A percentile compares a stretch with the other conserved stretches of the same genome.
Conservation (phyloP, 1,140 invertebrate species). For the Calosoma granatense region DNA sequence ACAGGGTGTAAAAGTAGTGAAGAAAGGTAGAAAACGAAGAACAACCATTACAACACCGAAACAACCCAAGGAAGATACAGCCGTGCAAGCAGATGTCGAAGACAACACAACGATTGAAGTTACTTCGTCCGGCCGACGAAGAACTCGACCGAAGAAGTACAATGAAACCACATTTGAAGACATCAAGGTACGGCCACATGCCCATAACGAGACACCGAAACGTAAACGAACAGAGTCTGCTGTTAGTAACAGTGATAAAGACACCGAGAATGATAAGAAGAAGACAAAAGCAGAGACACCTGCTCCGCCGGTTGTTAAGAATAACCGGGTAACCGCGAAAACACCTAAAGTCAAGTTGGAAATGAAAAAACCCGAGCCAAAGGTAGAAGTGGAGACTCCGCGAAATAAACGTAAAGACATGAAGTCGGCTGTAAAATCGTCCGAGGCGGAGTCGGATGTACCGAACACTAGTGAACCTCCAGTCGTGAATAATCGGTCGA, state of each 20-base stretch:
- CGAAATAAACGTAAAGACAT: constrained; percentile 1
- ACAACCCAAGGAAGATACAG: constrained; percentile 24
- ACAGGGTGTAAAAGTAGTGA: constrained; percentile 29
- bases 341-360: constrained; percentile 16
- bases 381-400: background rate
- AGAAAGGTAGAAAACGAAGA: constrained; percentile 29
- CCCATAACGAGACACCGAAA: constrained; percentile 20
- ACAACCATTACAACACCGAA: constrained; percentile 21
- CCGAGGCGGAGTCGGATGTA: constrained; percentile 1
- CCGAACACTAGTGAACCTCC: constrained; percentile 14
- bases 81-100: constrained; percentile 20
- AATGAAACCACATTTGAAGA: constrained; percentile 43
- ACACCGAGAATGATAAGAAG: constrained; percentile 21
- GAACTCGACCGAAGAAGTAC: constrained; percentile 47
- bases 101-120: constrained; percentile 34
- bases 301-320: background rate
- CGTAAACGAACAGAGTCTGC: constrained; percentile 24
- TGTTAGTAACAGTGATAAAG: constrained; percentile 13
- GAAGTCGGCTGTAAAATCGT: background rate
- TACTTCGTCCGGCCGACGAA: constrained; percentile 44
- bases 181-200: constrained; percentile 20
- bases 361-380: constrained; percentile 11
- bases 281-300: constrained; percentile 17
- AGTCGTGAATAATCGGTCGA: constrained; percentile 28
- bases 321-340: background rate